These are phyloP conservation scores for Semaprochilodus insignis DNA, from an alignment of 2,797 vertebrate genomes.

Conservation along the genomic window DNA sequence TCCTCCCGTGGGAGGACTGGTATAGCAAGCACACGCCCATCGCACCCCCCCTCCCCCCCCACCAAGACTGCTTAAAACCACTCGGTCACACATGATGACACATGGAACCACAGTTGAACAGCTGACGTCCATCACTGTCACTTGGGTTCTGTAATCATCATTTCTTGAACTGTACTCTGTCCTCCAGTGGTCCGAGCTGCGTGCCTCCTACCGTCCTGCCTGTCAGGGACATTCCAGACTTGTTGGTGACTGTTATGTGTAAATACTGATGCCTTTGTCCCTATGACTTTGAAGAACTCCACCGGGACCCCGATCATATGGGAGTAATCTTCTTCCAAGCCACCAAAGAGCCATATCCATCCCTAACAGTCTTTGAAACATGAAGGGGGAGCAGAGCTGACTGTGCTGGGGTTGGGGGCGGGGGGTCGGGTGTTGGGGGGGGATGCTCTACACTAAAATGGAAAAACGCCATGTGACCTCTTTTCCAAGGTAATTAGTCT, in stretches of 20 bases:
- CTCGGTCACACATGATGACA: slow-evolving; percentile 14
- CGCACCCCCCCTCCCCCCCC: not conserved
- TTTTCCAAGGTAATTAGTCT: slow-evolving; percentile 62
- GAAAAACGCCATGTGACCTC: slow-evolving; percentile 37
- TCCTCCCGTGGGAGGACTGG: slow-evolving; percentile 13
- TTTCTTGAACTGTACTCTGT: slow-evolving; percentile 72
- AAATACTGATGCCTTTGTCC: slow-evolving; percentile 37
- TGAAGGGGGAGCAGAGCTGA: slow-evolving; percentile 28
- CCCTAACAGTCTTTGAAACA: slow-evolving; percentile 56
- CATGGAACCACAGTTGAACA: slow-evolving; percentile 21
- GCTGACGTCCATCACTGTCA: slow-evolving; percentile 18
- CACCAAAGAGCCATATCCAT: slow-evolving; percentile 51
- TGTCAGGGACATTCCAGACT: slow-evolving; percentile 18
- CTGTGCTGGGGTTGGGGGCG: not conserved
- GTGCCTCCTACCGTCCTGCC: slow-evolving; percentile 4
- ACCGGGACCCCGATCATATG: slow-evolving; percentile 67
- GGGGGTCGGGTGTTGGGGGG: not conserved
- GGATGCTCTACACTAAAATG: slow-evolving; percentile 36
- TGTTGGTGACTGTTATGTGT: slow-evolving; percentile 20
- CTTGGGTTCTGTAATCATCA: slow-evolving; percentile 78
- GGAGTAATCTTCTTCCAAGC: slow-evolving; percentile 75
- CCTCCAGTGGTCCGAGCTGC: not conserved
- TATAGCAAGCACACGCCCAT: not conserved
- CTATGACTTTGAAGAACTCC: slow-evolving; percentile 22
- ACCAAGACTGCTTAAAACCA: not conserved